These are phyloP conservation scores for Monomorium pharaonis DNA, from an alignment of 1,140 invertebrate genomes.

Conservation along the genomic window DNA sequence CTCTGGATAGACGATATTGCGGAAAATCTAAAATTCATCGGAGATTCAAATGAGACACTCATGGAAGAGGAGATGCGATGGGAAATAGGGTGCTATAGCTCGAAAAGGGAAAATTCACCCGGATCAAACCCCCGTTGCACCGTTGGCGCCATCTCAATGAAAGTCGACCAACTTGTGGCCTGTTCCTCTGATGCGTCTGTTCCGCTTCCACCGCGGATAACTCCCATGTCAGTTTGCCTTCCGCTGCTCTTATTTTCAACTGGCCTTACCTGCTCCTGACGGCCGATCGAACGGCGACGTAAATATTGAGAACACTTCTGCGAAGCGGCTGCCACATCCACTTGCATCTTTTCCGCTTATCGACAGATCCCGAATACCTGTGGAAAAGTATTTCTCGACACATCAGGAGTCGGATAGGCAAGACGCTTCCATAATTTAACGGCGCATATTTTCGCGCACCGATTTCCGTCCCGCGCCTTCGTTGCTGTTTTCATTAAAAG, in stretches of 20 bases:
- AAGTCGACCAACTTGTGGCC: conserved; percentile 61
- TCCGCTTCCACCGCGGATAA: conserved; percentile 70
- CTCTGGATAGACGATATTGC: background rate
- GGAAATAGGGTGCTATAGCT: background rate
- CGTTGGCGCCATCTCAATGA: conserved; percentile 74
- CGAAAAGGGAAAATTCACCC: background rate
- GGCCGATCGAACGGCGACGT: conserved; percentile 72
- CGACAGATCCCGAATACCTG: conserved; percentile 67
- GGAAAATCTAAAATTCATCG: background rate
- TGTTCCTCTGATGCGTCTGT: conserved; percentile 58
- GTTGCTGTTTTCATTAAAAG: background rate
- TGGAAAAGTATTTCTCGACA: conserved; percentile 52
- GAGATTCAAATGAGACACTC: conserved; percentile 27
- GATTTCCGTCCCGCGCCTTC: background rate
- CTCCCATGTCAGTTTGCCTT: conserved; percentile 70
- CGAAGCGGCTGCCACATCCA: conserved; percentile 71
- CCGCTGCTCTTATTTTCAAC: conserved; percentile 73
- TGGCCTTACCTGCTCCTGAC: conserved; percentile 72
- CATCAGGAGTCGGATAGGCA: conserved; percentile 39
- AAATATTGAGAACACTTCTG: conserved; percentile 72
- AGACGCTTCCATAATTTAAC: conserved; percentile 63
- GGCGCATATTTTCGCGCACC: background rate
- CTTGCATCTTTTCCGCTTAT: conserved; percentile 68
- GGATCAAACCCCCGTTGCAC: conserved; percentile 23
- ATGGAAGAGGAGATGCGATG: background rate